phyloP scores from a whole-genome alignment of 2,888 invertebrate species.

The Ectobius pallidus region DNA sequence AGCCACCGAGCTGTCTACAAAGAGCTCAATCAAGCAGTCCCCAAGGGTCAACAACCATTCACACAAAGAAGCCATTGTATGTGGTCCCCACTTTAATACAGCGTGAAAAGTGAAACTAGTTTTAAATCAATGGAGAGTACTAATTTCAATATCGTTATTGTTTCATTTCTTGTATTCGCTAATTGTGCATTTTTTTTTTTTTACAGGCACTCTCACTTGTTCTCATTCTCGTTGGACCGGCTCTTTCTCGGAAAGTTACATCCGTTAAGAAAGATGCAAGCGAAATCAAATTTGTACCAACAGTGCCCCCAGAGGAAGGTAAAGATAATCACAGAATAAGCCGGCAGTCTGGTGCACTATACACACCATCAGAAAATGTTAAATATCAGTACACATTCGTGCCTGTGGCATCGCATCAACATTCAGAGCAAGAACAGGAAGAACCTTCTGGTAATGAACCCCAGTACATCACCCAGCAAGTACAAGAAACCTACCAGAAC shows the following conservation, averaged over 20 bases:
- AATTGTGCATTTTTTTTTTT: not conserved
- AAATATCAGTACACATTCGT: not conserved
- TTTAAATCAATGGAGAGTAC: no score
- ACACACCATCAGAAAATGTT: not conserved
- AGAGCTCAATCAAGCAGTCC: no score
- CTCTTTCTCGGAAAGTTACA: not conserved
- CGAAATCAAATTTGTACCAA: not conserved
- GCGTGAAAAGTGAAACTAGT: no score
- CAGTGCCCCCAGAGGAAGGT: not conserved
- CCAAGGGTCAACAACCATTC: no score
- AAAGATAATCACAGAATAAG: not conserved
- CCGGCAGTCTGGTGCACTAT: not conserved
- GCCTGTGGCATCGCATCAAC: not conserved
- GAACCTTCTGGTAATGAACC: not conserved
- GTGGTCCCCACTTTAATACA: no score
- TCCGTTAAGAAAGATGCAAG: not conserved
- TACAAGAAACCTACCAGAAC: constrained; percentile 4
- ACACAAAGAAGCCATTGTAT: no score
- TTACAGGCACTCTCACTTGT: constrained; percentile 10
- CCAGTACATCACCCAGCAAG: not conserved
- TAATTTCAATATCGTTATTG: no score
- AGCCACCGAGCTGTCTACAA: no score
- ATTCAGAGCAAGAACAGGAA: not conserved
- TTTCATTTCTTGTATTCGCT: no score
- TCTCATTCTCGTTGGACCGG: not conserved